Base-by-base conservation (phyloP, 2,888 invertebrate species). In the Folsomia manolachei region DNA sequence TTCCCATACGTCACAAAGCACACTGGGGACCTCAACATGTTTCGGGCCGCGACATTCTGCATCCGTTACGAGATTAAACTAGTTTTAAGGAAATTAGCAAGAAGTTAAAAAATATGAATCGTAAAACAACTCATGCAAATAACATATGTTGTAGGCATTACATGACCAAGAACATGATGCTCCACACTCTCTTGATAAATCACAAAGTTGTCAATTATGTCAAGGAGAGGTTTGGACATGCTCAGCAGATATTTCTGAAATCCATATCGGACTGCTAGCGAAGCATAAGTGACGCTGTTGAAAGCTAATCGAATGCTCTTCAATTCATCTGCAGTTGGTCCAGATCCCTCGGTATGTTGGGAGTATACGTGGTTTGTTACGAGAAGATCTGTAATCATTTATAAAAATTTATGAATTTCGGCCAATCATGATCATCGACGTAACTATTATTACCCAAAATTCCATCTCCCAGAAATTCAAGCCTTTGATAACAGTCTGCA, bases 211-310 rank as follows among this genome's bases (percentile, higher is more conserved):
- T 86, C 87, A 23, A 91, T 87, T 1, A 86, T 82, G 18, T 87
- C 85, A 24, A 84, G 84, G 1, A 89, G 81, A 60, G 81, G 26
- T 0, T 85, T 84, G 73, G 88, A 88, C 76, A 87, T 86, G 51
- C 86, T 84, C 65, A 88, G 81, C 73, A 91, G 85, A 83, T 86
- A 90, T 82, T 92, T 91, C 82, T 98, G 94, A 75, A 97, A 88
- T 21, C 91, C 90, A 84, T 92, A 88, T 79, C 93, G 90, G 19
- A 97, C 94, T 9, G 93, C 89, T 69, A 95, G 87, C 27, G 93
- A 91, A 0, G 95, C 97, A 82, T 98, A 94, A 0, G 96, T 97
- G 75, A 93, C 90, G 82, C 98, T 98, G 83, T 98, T 98, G 1
- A 99, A 86, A 0, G 98, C 94, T 0, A 97, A 97, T 51, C 98